These are phyloP conservation scores for Ricordea florida DNA, from an alignment of 92 coral and sea anemone genomes.

Conservation along the genomic window DNA sequence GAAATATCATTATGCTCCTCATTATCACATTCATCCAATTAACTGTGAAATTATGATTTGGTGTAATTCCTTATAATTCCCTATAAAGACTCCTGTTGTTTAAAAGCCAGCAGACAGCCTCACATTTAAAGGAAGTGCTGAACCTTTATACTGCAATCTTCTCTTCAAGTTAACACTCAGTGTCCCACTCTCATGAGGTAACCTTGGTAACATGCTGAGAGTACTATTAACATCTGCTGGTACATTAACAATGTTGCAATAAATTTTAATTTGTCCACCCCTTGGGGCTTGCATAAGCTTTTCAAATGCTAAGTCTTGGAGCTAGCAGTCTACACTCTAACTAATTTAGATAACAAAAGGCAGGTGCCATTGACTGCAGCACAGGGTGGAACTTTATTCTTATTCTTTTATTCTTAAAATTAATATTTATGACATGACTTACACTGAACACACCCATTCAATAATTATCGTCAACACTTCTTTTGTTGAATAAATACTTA, in stretches of 20 bases:
- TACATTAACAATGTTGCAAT: neutral
- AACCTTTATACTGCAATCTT: slow-evolving; percentile 20
- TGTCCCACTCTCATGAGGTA: neutral
- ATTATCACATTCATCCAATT: too few relatives aligned
- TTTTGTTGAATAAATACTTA: too few relatives aligned
- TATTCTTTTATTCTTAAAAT: too few relatives aligned
- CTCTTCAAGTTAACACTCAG: neutral
- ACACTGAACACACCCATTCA: slow-evolving; percentile 38
- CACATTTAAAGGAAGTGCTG: slow-evolving; percentile 14
- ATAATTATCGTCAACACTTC: slow-evolving; percentile 29
- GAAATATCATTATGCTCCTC: too few relatives aligned
- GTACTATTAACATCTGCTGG: neutral
- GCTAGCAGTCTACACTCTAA: slow-evolving; percentile 27
- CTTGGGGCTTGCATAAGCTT: slow-evolving; percentile 31
- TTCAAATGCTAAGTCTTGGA: slow-evolving; percentile 36
- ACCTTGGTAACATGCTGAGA: too few relatives aligned
- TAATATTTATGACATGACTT: slow-evolving; percentile 8
- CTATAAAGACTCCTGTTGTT: too few relatives aligned
- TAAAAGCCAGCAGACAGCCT: too few relatives aligned
- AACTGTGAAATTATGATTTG: too few relatives aligned
- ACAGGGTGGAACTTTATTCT: slow-evolving; percentile 27
- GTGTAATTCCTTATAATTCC: too few relatives aligned
- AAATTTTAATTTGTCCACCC: slow-evolving; percentile 1
- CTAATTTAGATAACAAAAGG: slow-evolving; percentile 14
- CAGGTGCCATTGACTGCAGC: slow-evolving; percentile 21